Conservation (phyloP, 2,888 invertebrate genomes). For the Drosophila borealis region DNA sequence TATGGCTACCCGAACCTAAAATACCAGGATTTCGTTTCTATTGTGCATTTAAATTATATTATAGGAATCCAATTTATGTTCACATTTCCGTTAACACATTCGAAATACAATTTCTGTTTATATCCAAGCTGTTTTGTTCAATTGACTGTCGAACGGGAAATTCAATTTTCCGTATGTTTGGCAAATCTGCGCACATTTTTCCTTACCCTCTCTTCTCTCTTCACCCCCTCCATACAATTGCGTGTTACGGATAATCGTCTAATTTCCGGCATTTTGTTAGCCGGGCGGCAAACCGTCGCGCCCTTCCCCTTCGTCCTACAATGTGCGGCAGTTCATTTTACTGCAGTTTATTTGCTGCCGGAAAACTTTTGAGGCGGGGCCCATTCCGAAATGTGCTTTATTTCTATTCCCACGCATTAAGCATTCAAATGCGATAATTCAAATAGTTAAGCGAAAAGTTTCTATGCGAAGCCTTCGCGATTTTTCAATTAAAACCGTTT, state of each 20-base stretch:
- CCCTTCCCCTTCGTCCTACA: neutral
- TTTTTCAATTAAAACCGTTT: constrained; percentile 3
- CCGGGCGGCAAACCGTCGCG: constrained; percentile 5
- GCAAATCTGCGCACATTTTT: constrained; percentile 24
- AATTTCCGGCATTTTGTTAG: constrained; percentile 71
- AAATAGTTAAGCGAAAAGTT: constrained; percentile 28
- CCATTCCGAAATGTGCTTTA: constrained; percentile 15
- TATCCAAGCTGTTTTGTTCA: constrained; percentile 29
- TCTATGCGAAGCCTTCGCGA: constrained; percentile 1
- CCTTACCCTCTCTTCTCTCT: neutral
- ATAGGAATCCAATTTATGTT: constrained; percentile 38
- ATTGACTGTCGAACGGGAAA: constrained; percentile 52
- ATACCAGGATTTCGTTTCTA: neutral
- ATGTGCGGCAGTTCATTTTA: constrained; percentile 9
- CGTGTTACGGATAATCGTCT: constrained; percentile 56
- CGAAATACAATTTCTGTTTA: constrained; percentile 35
- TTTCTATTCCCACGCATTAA: constrained; percentile 20
- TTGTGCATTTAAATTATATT: constrained; percentile 14
- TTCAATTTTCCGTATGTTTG: constrained; percentile 61
- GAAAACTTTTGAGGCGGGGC: constrained; percentile 14
- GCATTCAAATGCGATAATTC: constrained; percentile 29
- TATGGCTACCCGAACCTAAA: neutral
- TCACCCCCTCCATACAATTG: neutral
- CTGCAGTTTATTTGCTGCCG: constrained; percentile 13
- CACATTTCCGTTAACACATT: constrained; percentile 56